These are phyloP conservation scores for Tenebrosternarchus preto DNA, from an alignment of 2,113 vertebrate genomes.

Conservation along the genomic window DNA sequence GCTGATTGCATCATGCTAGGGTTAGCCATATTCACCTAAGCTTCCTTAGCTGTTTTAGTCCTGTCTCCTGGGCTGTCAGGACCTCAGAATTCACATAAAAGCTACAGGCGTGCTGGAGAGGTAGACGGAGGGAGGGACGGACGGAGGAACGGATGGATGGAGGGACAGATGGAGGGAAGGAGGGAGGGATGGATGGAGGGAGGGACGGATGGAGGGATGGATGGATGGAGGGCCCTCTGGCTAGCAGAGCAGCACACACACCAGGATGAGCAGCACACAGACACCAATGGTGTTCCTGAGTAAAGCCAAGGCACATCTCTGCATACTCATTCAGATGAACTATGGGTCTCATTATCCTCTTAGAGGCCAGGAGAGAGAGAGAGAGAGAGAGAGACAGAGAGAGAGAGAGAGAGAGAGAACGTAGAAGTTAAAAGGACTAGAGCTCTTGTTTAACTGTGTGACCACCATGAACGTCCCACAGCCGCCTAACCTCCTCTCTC, in stretches of 20 bases:
- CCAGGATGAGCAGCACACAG: background rate
- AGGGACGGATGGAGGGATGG: too few species aligned
- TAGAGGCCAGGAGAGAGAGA: background rate
- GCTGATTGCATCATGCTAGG: background rate
- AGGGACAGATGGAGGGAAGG: too few species aligned
- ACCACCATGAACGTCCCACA: conserved; percentile 56
- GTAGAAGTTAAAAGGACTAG: conserved; percentile 13
- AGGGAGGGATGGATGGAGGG: too few species aligned
- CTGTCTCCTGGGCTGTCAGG: background rate
- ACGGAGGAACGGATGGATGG: too few species aligned
- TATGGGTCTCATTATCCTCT: conserved; percentile 49
- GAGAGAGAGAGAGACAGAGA: conserved; percentile 4
- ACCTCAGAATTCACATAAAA: background rate
- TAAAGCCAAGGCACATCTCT: background rate
- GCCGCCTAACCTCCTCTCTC: conserved; percentile 35
- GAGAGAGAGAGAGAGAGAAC: conserved; percentile 9
- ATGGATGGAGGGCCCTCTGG: background rate
- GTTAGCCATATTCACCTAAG: background rate
- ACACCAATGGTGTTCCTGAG: conserved; percentile 7
- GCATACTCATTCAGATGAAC: conserved; percentile 38
- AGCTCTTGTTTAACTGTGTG: conserved; percentile 32
- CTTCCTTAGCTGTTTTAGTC: background rate
- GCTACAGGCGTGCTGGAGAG: background rate
- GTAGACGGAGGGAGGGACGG: background rate
- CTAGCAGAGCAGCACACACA: background rate